phyloP scores from a whole-genome alignment of 2,113 vertebrate genomes.

The Laterallus jamaicensis region DNA sequence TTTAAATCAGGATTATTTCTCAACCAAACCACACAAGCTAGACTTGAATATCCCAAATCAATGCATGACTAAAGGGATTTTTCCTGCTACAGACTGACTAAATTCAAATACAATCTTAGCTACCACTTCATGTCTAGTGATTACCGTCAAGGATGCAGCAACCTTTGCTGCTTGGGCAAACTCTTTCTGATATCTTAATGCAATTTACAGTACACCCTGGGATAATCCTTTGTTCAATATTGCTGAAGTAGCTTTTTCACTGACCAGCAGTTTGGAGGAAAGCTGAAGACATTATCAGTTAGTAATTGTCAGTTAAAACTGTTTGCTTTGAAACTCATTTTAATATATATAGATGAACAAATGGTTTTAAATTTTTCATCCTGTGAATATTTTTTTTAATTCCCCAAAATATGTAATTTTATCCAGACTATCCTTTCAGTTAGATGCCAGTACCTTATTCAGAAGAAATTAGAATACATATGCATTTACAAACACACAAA shows the following conservation, averaged over 20 bases:
- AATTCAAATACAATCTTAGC: conserved; percentile 29
- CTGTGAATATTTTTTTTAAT: background rate
- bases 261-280: conserved; percentile 37
- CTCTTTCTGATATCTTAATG: conserved; percentile 53
- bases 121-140: conserved; percentile 8
- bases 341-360: background rate
- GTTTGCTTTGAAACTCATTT: background rate
- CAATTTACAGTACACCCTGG: conserved; percentile 4
- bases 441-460: background rate
- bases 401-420: background rate
- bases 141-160: conserved; percentile 49
- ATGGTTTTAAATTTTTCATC: background rate
- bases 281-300: background rate
- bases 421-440: background rate
- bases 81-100: background rate
- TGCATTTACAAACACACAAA: background rate
- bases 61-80: conserved; percentile 33
- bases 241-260: conserved; percentile 37
- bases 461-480: background rate
- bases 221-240: conserved; percentile 52
- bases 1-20: conserved; percentile 56
- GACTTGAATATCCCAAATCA: conserved; percentile 62
- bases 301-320: background rate
- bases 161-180: conserved; percentile 42
- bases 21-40: conserved; percentile 23